Percentiles rank a stretch among this genome's conserved stretches.
Conservation (phyloP, 2,888 invertebrate species). For the Himalopsyche tibetana region DNA sequence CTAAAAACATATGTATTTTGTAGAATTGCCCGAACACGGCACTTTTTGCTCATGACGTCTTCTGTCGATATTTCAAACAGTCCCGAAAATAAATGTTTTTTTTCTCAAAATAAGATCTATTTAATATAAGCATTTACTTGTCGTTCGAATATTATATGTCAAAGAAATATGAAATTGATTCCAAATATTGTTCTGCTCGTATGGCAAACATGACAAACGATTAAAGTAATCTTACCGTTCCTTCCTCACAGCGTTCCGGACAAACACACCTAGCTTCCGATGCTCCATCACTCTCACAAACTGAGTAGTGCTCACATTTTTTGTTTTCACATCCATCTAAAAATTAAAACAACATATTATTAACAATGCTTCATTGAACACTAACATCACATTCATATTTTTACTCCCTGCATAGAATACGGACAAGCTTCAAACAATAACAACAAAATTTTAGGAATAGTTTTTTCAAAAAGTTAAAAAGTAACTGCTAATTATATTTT, state of each 20-base stretch:
- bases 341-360: neutral
- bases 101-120: neutral
- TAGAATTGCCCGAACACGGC: too few species aligned
- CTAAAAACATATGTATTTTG: too few species aligned
- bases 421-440: too few species aligned
- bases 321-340: constrained; percentile 88
- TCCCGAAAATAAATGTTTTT: neutral
- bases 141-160: neutral
- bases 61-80: too few species aligned
- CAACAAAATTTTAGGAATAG: too few species aligned
- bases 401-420: too few species aligned
- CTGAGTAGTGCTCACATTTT: constrained; percentile 87
- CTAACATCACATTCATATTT: too few species aligned
- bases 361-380: too few species aligned
- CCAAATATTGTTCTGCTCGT: neutral
- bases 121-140: neutral
- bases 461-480: too few species aligned
- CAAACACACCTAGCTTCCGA: constrained; percentile 80
- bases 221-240: constrained; percentile 71
- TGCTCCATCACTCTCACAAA: constrained; percentile 82
- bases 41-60: too few species aligned
- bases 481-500: too few species aligned
- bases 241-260: constrained; percentile 78
- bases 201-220: too few species aligned
- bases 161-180: neutral